Evolutionary conservation across 2,888 invertebrate species (phyloP).

Genomic region (Vanessa cardui): DNA sequence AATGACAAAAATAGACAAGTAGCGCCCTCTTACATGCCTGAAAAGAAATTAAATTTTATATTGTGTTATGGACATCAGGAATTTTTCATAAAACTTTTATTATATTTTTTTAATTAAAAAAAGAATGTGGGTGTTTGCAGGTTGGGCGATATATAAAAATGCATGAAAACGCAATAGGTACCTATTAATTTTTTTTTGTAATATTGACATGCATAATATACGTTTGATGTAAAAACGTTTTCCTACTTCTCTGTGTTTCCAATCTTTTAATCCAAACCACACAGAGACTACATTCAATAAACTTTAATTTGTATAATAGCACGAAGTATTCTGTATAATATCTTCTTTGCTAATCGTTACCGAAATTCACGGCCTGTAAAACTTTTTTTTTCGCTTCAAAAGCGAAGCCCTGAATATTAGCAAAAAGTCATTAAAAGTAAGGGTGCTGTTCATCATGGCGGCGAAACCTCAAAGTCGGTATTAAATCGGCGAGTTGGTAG

Average conservation of each 20-base stretch:
- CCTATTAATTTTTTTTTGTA: not conserved
- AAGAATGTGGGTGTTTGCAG: not conserved
- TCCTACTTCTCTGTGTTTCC: too few species aligned
- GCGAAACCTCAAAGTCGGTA: constrained; percentile 72
- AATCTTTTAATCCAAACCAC: too few species aligned
- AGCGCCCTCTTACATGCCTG: constrained; percentile 43
- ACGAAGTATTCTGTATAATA: constrained; percentile 14
- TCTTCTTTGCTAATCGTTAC: constrained; percentile 56
- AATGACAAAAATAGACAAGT: constrained; percentile 65
- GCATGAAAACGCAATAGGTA: not conserved
- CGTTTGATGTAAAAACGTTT: too few species aligned
- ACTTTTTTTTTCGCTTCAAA: constrained; percentile 64
- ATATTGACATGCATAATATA: not conserved
- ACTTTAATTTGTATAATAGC: not conserved
- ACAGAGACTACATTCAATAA: too few species aligned
- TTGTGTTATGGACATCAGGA: constrained; percentile 23
- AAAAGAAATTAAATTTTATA: constrained; percentile 37
- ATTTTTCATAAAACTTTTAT: constrained; percentile 23
- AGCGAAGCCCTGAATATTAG: constrained; percentile 74
- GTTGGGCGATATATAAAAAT: not conserved
- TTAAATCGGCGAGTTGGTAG: constrained; percentile 67
- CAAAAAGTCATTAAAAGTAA: constrained; percentile 83
- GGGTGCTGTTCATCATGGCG: constrained; percentile 77
- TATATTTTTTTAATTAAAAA: constrained; percentile 20
- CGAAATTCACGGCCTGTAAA: constrained; percentile 53